Evolutionary conservation across 2,888 invertebrate genomes (phyloP).

Genomic region (Sesia bembeciformis): DNA sequence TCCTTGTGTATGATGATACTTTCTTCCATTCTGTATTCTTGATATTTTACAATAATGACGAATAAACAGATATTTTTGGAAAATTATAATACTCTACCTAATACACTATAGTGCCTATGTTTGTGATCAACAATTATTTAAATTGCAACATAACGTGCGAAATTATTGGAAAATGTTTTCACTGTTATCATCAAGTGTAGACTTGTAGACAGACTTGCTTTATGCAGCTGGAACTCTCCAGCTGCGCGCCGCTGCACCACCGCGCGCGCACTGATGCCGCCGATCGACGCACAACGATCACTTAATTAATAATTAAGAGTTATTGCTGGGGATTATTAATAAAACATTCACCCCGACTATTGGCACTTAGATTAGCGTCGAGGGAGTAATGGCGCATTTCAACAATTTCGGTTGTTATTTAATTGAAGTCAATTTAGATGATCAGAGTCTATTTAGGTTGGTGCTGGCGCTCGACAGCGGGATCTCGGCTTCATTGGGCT

Average conservation of each 20-base stretch:
- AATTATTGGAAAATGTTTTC: too few relatives aligned
- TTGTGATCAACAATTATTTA: too few relatives aligned
- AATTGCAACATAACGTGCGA: too few relatives aligned
- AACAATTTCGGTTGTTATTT: constrained; percentile 76
- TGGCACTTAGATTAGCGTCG: constrained; percentile 73
- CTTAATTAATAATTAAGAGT: constrained; percentile 71
- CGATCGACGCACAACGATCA: constrained; percentile 39
- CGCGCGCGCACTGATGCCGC: constrained; percentile 42
- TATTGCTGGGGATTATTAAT: constrained; percentile 66
- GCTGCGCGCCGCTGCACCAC: constrained; percentile 14
- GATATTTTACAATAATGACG: too few relatives aligned
- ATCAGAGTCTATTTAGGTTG: constrained; percentile 76
- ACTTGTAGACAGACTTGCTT: too few relatives aligned
- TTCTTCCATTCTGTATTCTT: too few relatives aligned
- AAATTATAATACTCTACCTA: too few relatives aligned
- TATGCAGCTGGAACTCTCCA: not conserved
- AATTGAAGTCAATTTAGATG: constrained; percentile 76
- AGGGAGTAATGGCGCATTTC: constrained; percentile 75
- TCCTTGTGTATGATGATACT: too few relatives aligned
- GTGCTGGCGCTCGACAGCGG: constrained; percentile 71
- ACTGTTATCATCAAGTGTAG: too few relatives aligned
- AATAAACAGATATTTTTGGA: too few relatives aligned
- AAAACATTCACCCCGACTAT: constrained; percentile 72
- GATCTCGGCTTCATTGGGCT: constrained; percentile 74
- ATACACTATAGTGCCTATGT: too few relatives aligned